Base-by-base conservation (phyloP, 2,888 invertebrate species). In the Polydrusus tereticollis region DNA sequence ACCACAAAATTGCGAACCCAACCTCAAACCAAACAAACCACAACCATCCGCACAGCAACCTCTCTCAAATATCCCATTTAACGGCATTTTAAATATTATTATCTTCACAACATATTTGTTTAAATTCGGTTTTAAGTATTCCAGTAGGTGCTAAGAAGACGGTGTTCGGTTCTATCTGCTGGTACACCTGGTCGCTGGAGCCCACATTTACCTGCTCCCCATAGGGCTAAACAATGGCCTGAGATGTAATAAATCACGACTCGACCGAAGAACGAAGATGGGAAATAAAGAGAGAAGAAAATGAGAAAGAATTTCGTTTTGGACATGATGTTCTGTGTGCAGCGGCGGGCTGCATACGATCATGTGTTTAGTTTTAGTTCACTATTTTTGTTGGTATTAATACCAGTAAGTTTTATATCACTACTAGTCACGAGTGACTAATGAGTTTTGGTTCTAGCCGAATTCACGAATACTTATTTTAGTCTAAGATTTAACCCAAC, bases 181-280 rank as follows among this genome's bases (percentile, higher is more conserved):
- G 69, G 70, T 71, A 74, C 75, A 80, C 78, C 78, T 79, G 79
- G 78, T 75, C 78, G 58, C 33, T 65, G 76, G 76, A 77, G 77
- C 77, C 78, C 77, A 78, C 79, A 78, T 79, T 80, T 79, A 79
- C 78, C 79, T 79, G 79, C 74, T 76, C 77, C 77, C 83, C 80
- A 82, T 81, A 81, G 83, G 74, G 85, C 82, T 80, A 82, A 82
- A 85, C 85, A 85, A 85, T 85, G 82, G 83, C 81, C 80, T 79
- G 82, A 81, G 82, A 77, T 71, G 79, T 84, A 85, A 85, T 85
- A 85, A 85, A 85, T 85, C 85, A 85, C 83, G 65, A 69, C 26
- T 26, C 38, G 60, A 41, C 60, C 64, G 57, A 50, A 45, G 23
- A 67, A 63, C 66, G 41, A 66, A 71, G 60, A 71, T 58, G 64